Evolutionary conservation across 1,140 invertebrate genomes (phyloP).

Genomic region (Holcopasites calliopsidis): DNA sequence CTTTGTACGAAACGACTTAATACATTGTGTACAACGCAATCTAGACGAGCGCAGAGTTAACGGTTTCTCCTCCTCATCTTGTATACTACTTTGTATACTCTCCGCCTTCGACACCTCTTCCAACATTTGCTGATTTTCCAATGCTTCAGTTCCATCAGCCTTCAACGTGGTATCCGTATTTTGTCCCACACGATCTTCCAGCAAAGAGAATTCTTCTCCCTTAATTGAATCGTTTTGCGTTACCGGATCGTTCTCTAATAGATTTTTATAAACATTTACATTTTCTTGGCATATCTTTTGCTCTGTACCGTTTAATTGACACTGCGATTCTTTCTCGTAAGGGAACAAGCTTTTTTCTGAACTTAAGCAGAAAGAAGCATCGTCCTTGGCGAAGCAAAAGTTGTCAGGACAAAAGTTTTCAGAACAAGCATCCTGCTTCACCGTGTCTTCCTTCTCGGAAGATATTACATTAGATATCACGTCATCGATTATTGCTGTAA

Average conservation of each 20-base stretch:
- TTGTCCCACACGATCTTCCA: neutral
- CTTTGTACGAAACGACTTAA: conserved; percentile 66
- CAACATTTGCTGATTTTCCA: neutral
- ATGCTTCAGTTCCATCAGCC: conserved; percentile 9
- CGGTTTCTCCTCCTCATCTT: conserved; percentile 71
- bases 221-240: conserved; percentile 16
- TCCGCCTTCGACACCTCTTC: conserved; percentile 6
- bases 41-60: conserved; percentile 64
- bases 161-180: conserved; percentile 15
- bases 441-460: conserved; percentile 35
- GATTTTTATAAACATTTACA: conserved; percentile 30
- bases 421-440: conserved; percentile 35
- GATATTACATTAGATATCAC: conserved; percentile 28
- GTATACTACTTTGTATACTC: conserved; percentile 46
- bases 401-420: conserved; percentile 26
- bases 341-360: conserved; percentile 21
- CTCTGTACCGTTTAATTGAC: neutral
- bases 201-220: conserved; percentile 14
- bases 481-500: conserved; percentile 42
- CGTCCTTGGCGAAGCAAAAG: conserved; percentile 30
- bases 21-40: conserved; percentile 67
- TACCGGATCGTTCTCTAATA: conserved; percentile 17
- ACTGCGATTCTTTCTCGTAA: conserved; percentile 26
- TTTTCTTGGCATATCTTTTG: conserved; percentile 9
- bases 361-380: conserved; percentile 12